Percentiles rank a stretch among this genome's conserved stretches.
These are phyloP conservation scores for Chaitophorus viminalis DNA, from an alignment of 2,888 invertebrate species.

Conservation along the genomic window DNA sequence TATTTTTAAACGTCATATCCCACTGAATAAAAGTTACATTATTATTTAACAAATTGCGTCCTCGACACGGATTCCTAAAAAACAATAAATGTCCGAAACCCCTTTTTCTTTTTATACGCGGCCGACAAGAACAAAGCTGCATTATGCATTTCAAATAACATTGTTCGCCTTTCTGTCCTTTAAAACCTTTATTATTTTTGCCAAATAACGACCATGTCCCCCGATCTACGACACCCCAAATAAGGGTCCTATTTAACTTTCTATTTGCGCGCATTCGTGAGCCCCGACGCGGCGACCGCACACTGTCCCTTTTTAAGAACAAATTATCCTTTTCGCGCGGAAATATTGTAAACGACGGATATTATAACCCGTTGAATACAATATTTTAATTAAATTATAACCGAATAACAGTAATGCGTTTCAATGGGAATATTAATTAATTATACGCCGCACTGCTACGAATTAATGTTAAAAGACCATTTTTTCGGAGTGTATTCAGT, in stretches of 20 bases:
- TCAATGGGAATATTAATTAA: slow-evolving; percentile 40
- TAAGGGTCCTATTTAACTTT: slow-evolving; percentile 50
- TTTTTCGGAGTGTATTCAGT: slow-evolving; percentile 16
- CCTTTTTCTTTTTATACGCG: slow-evolving; percentile 48
- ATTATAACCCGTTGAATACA: slow-evolving; percentile 26
- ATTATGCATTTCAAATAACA: slow-evolving; percentile 54
- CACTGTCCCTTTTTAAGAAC: slow-evolving; percentile 44
- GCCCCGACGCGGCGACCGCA: slow-evolving; percentile 5
- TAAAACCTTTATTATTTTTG: slow-evolving; percentile 55
- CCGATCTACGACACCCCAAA: slow-evolving; percentile 17
- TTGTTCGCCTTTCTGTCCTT: slow-evolving; percentile 44
- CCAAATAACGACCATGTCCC: slow-evolving; percentile 45
- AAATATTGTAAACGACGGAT: slow-evolving; percentile 37
- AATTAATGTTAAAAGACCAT: slow-evolving; percentile 24
- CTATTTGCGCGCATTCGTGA: slow-evolving; percentile 2
- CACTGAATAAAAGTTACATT: slow-evolving; percentile 58
- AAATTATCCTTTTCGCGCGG: slow-evolving; percentile 19
- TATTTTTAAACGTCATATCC: slow-evolving; percentile 54
- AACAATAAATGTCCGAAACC: slow-evolving; percentile 58
- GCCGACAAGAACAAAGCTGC: slow-evolving; percentile 34
- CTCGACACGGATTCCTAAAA: slow-evolving; percentile 59
- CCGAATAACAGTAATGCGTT: slow-evolving; percentile 3
- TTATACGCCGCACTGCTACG: neutral
- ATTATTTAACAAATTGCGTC: slow-evolving; percentile 60
- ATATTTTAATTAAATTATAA: slow-evolving; percentile 48